phyloP scores from a whole-genome alignment of 2,113 vertebrate species.

The Bungarus multicinctus region DNA sequence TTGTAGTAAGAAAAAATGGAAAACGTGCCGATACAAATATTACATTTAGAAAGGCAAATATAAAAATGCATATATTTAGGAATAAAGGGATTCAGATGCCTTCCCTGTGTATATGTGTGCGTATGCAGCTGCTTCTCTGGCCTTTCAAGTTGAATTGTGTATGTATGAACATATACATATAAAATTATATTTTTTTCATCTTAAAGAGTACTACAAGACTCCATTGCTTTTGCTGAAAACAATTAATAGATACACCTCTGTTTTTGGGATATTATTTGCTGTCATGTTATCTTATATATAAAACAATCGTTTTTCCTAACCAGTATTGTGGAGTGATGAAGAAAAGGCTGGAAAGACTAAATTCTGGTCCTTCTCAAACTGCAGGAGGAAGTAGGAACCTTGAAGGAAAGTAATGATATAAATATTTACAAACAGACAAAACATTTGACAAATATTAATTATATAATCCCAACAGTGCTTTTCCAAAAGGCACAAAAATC shows the following conservation, averaged over 20 bases:
- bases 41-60: not conserved
- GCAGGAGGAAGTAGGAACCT: not conserved
- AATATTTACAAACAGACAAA: not conserved
- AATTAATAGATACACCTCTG: not conserved
- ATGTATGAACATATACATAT: not conserved
- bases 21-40: not conserved
- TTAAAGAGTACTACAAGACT: not conserved
- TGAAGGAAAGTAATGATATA: not conserved
- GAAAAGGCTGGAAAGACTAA: not conserved
- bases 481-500: not conserved
- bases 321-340: not conserved
- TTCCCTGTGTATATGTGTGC: not conserved
- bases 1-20: not conserved
- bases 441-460: not conserved
- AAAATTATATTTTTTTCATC: not conserved
- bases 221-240: not conserved
- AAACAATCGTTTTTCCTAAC: not conserved
- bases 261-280: not conserved
- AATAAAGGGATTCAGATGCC: not conserved
- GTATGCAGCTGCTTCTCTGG: not conserved
- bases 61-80: not conserved
- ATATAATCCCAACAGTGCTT: not conserved
- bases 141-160: not conserved
- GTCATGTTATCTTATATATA: not conserved
- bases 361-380: not conserved